A percentile compares a stretch with the other conserved stretches of the same genome.
These are phyloP conservation scores for Thymelicus sylvestris DNA, from an alignment of 2,888 invertebrate species.

Conservation along the genomic window DNA sequence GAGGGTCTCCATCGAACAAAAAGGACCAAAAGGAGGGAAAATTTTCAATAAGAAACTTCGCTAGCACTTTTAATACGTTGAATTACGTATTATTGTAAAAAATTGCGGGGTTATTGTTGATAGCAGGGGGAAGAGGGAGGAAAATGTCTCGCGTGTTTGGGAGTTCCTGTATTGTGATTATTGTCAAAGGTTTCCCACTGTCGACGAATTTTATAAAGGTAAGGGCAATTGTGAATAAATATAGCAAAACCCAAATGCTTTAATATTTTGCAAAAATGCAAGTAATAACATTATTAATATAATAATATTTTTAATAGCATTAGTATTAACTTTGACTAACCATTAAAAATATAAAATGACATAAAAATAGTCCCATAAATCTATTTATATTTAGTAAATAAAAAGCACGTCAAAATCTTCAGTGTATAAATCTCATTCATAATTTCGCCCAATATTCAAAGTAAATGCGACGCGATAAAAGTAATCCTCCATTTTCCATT, in stretches of 20 bases:
- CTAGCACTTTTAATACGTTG: not conserved
- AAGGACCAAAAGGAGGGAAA: not conserved
- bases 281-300: too few species aligned
- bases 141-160: slow-evolving; percentile 12
- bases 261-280: too few species aligned
- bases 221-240: not conserved
- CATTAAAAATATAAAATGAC: too few species aligned
- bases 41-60: too few species aligned
- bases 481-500: not conserved
- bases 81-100: not conserved
- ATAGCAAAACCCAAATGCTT: too few species aligned
- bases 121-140: not conserved
- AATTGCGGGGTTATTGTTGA: not conserved
- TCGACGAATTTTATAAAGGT: not conserved
- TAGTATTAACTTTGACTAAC: too few species aligned
- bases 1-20: not conserved
- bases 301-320: too few species aligned
- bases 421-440: not conserved
- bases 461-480: not conserved
- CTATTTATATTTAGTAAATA: too few species aligned
- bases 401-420: too few species aligned
- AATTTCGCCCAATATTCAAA: not conserved
- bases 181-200: slow-evolving; percentile 15
- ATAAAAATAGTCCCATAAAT: too few species aligned
- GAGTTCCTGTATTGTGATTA: slow-evolving; percentile 23